Evolutionary conservation across 2,888 invertebrate genomes (phyloP).

Genomic region (Pteria penguin): DNA sequence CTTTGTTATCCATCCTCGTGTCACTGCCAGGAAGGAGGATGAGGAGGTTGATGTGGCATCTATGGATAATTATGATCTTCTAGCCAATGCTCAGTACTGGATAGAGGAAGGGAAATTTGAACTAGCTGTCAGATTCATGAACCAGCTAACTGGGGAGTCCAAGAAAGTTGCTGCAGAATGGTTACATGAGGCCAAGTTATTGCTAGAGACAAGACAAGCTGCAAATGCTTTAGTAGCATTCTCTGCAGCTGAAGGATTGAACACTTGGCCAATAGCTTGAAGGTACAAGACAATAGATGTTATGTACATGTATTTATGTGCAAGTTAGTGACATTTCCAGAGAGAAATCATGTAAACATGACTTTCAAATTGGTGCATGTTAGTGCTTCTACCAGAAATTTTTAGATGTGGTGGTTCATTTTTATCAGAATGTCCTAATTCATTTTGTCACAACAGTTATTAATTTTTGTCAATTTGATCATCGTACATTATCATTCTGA

Average conservation of each 20-base stretch:
- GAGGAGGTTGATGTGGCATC: slow-evolving; percentile 63
- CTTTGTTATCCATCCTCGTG: slow-evolving; percentile 83
- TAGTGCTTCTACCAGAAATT: no score
- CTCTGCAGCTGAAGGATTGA: slow-evolving; percentile 77
- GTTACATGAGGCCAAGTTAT: slow-evolving; percentile 90
- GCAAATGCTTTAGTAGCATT: slow-evolving; percentile 91
- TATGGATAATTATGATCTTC: slow-evolving; percentile 92
- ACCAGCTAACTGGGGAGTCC: slow-evolving; percentile 93
- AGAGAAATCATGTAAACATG: no score
- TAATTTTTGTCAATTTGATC: no score
- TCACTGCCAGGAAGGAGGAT: slow-evolving; percentile 80
- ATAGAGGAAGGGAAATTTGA: slow-evolving; percentile 93
- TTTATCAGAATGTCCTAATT: no score
- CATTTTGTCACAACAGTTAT: no score
- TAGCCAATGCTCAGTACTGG: slow-evolving; percentile 91
- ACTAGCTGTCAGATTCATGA: slow-evolving; percentile 90
- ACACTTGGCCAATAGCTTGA: no score
- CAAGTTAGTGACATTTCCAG: no score
- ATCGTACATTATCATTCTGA: no score
- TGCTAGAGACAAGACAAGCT: slow-evolving; percentile 94
- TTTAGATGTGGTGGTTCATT: no score
- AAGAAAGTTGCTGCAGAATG: slow-evolving; percentile 90
- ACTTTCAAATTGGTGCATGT: no score
- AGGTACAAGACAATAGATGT: no score
- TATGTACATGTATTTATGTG: no score